A percentile compares a stretch with the other conserved stretches of the same genome.
Evolutionary conservation across 2,888 invertebrate species (phyloP).

Genomic region (Muschampia plurimacula): DNA sequence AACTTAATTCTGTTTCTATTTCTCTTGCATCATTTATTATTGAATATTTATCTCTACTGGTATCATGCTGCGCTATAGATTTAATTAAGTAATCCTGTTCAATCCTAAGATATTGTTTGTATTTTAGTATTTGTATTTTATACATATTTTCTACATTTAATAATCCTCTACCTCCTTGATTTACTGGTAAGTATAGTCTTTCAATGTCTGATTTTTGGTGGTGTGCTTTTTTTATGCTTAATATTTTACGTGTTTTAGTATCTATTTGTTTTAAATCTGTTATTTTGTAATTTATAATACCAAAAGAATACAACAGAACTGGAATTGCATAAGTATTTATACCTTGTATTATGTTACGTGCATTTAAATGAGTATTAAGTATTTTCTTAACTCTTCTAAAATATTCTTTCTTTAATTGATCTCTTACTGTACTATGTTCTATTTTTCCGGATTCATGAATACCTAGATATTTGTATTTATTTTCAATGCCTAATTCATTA

Average conservation of each 20-base stretch:
- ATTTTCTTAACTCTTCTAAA: conserved; percentile 34
- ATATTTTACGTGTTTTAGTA: conserved; percentile 37
- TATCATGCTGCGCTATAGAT: conserved; percentile 15
- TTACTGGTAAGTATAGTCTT: conserved; percentile 30
- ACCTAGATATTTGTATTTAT: conserved; percentile 45
- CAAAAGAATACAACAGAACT: background rate
- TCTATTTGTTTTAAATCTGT: conserved; percentile 35
- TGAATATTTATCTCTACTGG: conserved; percentile 2
- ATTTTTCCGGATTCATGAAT: conserved; percentile 39
- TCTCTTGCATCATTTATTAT: background rate
- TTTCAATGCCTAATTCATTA: background rate
- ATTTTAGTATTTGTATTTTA: conserved; percentile 10
- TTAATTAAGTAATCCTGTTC: background rate
- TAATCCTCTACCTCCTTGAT: background rate
- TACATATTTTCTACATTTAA: background rate
- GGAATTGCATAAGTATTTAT: conserved; percentile 24
- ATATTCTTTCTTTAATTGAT: conserved; percentile 37
- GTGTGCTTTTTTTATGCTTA: conserved; percentile 37
- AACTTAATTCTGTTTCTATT: background rate
- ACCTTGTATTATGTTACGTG: conserved; percentile 26
- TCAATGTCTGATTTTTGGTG: conserved; percentile 40
- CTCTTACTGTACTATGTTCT: conserved; percentile 36
- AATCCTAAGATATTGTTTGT: background rate
- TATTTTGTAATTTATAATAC: conserved; percentile 28
- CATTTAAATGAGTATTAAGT: conserved; percentile 21